Base-by-base conservation (phyloP, 2,797 vertebrate genomes). In the Falco cherrug region DNA sequence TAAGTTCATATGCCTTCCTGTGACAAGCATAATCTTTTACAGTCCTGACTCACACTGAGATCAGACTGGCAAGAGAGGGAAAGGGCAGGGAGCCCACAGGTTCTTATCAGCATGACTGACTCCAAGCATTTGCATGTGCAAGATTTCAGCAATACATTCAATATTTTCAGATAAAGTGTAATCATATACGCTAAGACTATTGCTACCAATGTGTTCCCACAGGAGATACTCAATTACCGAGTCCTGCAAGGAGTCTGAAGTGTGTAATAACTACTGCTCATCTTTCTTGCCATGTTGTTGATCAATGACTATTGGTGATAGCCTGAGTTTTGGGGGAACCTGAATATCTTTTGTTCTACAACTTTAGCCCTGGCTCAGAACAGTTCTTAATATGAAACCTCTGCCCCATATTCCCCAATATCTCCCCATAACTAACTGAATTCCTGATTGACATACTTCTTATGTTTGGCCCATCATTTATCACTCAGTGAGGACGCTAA, bases 61-160 rank as follows among this genome's bases (percentile, higher is more conserved):
- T 33, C 39, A 56, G 50, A 56, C 57, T 57, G 21, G 37, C 47
- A 82, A 67, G 53, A 60, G 20, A 67, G 13, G 16, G 25, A 56
- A 74, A 73, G 29, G 26, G 9, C 20, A 84, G 45, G 14, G 28
- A 88, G 11, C 35, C 51, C 63, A 53, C 29, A 45, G 25, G 18
- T 60, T 69, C 53, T 77, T 54, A 29, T 19, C 21, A 43, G 31
- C 8, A 3, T 48, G 29, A 77, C 47, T 20, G 31, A 29, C 47
- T 57, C 31, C 51, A 51, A 6, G n/a, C 6, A 11, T 37, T 59
- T 2, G 2, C 39, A 10, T 0, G 0, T 59, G 53, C 29, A 85
- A 68, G 37, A 39, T 35, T 84, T 57, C 51, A 85, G 61, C 31
- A 33, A 15, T 28, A 5, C 24, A 29, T 43, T 77, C 73, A 43